A percentile compares a stretch with the other conserved stretches of the same genome.
Conservation (phyloP, 2,113 vertebrate genomes). For the Pollimyrus isidori region DNA sequence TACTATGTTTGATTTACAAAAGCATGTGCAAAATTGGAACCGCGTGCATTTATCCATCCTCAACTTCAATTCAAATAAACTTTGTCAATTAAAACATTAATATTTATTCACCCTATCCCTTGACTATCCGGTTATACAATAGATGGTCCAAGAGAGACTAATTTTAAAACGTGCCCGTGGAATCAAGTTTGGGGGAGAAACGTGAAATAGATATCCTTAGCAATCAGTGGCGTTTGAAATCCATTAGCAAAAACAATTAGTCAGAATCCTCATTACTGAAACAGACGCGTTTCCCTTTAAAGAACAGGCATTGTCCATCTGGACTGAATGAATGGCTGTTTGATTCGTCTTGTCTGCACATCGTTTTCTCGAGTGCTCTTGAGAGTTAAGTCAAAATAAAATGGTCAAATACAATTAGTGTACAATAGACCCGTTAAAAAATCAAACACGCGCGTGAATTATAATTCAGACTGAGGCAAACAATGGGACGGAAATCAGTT, state of each 20-base stretch:
- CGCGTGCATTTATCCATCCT: not conserved
- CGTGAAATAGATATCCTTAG: conserved; percentile 25
- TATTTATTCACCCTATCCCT: not conserved
- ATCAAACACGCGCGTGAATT: conserved; percentile 64
- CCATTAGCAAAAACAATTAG: conserved; percentile 45
- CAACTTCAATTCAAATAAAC: conserved; percentile 13
- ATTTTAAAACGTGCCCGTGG: not conserved
- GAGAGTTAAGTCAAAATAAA: conserved; percentile 64
- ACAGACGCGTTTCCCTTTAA: conserved; percentile 45
- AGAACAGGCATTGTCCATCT: conserved; percentile 62
- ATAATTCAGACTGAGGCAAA: conserved; percentile 62
- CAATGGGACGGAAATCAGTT: conserved; percentile 52
- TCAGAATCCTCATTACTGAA: conserved; percentile 39
- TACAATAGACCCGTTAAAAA: conserved; percentile 53
- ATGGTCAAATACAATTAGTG: conserved; percentile 70
- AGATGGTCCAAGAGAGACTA: not conserved
- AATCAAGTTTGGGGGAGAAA: not conserved
- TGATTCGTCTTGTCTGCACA: conserved; percentile 60
- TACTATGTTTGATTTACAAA: conserved; percentile 4
- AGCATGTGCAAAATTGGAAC: not conserved
- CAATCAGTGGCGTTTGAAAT: conserved; percentile 49
- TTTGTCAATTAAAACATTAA: not conserved
- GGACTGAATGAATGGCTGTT: conserved; percentile 61
- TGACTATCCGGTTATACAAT: not conserved
- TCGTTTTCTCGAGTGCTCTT: conserved; percentile 65